Percentiles rank a stretch among this genome's conserved stretches.
Evolutionary conservation across 2,797 vertebrate species (phyloP).

Genomic region (Sphenopsis melanotis): DNA sequence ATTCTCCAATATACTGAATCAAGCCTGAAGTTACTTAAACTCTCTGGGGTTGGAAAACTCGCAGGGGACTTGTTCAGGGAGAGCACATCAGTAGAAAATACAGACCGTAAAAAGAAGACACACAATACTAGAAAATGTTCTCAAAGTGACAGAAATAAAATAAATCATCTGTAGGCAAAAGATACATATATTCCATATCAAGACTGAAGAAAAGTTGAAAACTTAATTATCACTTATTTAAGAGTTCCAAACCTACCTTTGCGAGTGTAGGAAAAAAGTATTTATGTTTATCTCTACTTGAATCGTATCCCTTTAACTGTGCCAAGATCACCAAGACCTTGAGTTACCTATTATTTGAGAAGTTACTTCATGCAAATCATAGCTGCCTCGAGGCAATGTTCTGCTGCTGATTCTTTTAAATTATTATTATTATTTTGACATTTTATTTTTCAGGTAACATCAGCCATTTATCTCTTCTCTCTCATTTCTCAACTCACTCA

Average conservation of each 20-base stretch:
- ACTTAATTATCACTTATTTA: not conserved
- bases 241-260: not conserved
- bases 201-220: not conserved
- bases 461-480: not conserved
- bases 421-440: conserved; percentile 2
- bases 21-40: not conserved
- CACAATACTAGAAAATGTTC: not conserved
- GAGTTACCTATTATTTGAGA: not conserved
- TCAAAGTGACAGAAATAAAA: not conserved
- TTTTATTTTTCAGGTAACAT: conserved; percentile 32
- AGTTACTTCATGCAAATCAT: conserved; percentile 9
- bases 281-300: not conserved
- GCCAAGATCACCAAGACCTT: conserved; percentile 22
- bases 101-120: not conserved
- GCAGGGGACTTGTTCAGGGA: not conserved
- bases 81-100: not conserved
- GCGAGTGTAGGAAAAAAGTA: not conserved
- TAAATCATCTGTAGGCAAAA: not conserved
- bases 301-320: not conserved
- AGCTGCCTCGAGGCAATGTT: not conserved
- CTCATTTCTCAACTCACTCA: not conserved
- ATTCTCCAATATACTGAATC: not conserved
- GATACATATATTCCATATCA: not conserved
- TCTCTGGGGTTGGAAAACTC: not conserved
- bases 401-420: not conserved